Conservation (phyloP, 2,888 invertebrate genomes). For the Drosophila paracracens region DNA sequence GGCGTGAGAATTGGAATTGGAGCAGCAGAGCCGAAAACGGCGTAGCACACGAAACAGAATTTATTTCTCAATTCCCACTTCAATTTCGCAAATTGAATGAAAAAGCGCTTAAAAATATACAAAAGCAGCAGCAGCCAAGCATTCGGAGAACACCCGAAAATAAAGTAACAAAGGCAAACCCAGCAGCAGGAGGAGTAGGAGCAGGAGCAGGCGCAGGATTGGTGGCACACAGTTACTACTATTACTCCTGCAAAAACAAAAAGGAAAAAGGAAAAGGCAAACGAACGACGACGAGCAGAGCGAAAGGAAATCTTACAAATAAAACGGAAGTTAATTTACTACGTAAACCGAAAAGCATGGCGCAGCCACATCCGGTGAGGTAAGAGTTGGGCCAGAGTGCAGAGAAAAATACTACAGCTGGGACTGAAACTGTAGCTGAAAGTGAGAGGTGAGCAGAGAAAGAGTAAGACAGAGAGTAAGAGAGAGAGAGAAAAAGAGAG, state of each 20-base stretch:
- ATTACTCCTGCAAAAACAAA: background rate
- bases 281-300: constrained; percentile 65
- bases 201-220: constrained; percentile 35
- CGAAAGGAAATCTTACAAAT: constrained; percentile 81
- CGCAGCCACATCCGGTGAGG: constrained; percentile 77
- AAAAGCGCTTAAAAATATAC: constrained; percentile 83
- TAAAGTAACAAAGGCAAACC: constrained; percentile 70
- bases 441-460: constrained; percentile 7
- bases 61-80: constrained; percentile 84
- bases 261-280: constrained; percentile 44
- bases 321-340: constrained; percentile 83
- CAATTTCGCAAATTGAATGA: constrained; percentile 84
- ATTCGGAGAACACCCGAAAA: constrained; percentile 53
- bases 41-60: constrained; percentile 76
- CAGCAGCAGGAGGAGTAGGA: constrained; percentile 39
- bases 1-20: constrained; percentile 30
- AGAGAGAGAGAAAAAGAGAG: background rate
- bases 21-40: constrained; percentile 47
- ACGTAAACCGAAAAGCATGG: constrained; percentile 82
- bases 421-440: constrained; percentile 25
- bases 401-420: constrained; percentile 60
- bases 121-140: constrained; percentile 66
- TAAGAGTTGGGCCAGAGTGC: background rate
- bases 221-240: constrained; percentile 12
- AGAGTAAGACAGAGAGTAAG: background rate